Base-by-base conservation (phyloP, 1,140 invertebrate species). In the Drosophila sucinea region DNA sequence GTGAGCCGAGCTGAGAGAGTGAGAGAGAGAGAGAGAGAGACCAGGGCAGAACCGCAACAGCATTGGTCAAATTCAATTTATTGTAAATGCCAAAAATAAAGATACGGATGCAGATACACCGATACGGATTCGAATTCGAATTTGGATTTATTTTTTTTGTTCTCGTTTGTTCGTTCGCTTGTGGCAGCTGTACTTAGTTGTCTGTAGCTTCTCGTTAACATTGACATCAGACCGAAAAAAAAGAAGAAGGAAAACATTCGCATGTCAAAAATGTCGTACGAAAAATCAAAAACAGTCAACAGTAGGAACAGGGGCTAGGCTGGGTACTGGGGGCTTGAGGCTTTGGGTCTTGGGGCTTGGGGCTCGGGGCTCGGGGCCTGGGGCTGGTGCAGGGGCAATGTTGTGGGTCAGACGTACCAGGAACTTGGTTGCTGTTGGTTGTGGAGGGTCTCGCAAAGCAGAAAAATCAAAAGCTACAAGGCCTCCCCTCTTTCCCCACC, bases 201-300 rank as follows among this genome's bases (percentile, higher is more conserved):
- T 61, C 73, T 81, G 67, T 84, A 84, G 65, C 66, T 35, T 69
- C 47, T 87, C 84, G 83, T 86, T 87, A 86, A 80, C 83, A 87
- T 87, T 51, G 44, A 51, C 44, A 51, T 27, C 44, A 23, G 44
- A 51, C 2, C 44, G 23, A 51, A 27, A 38, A 38, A 38, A 38
- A 7, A 35, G 2, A 35, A 35, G 10, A 38, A 38, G 35, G 11
- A 84, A 80, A 81, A 89, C 84, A 89, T 89, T 81, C 84, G 84
- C 80, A 89, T 89, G 84, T 89, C 84, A 89, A 89, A 89, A 89
- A 89, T 89, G 84, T 89, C 84, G 80, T 81, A 81, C 84, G 89
- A 89, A 89, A 90, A 84, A 90, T 81, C 84, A 89, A 89, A 79
- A 73, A 68, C 44, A 51, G 27, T 51, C 44, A 51, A 27, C 44